Evolutionary conservation across 2,888 invertebrate species (phyloP).

Genomic region (Crepidodera aurea): DNA sequence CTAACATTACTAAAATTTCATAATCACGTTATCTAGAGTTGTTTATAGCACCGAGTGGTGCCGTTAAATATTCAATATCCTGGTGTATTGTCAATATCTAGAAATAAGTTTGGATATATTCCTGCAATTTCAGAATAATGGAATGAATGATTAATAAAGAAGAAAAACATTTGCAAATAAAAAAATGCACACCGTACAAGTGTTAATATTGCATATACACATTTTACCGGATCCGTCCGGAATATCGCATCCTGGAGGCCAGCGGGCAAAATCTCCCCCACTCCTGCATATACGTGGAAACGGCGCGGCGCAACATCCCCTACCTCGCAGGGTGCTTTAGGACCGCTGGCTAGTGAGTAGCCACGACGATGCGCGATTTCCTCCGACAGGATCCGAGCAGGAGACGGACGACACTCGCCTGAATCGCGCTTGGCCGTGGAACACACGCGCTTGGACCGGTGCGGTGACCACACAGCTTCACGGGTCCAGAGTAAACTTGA

Average conservation of each 20-base stretch:
- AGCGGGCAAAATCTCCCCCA: constrained; percentile 53
- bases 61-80: too few relatives aligned
- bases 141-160: too few relatives aligned
- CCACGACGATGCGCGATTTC: constrained; percentile 46
- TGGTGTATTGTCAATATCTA: too few relatives aligned
- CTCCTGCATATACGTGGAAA: constrained; percentile 48
- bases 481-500: constrained; percentile 28
- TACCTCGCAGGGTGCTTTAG: constrained; percentile 60
- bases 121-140: too few relatives aligned
- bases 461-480: constrained; percentile 60
- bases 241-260: constrained; percentile 52
- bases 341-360: constrained; percentile 67
- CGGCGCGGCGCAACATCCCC: constrained; percentile 61
- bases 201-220: constrained; percentile 39
- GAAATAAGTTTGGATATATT: too few relatives aligned
- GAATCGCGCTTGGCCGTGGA: constrained; percentile 52
- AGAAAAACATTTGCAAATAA: constrained; percentile 5
- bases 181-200: constrained; percentile 13
- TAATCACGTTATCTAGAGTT: too few relatives aligned
- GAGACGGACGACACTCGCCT: constrained; percentile 43
- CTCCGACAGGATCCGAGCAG: constrained; percentile 31
- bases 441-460: constrained; percentile 63
- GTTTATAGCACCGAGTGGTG: too few relatives aligned
- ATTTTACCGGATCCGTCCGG: constrained; percentile 51
- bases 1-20: too few relatives aligned